Evolutionary conservation across 2,113 vertebrate species (phyloP).

Genomic region (Leptodactylus fuscus): DNA sequence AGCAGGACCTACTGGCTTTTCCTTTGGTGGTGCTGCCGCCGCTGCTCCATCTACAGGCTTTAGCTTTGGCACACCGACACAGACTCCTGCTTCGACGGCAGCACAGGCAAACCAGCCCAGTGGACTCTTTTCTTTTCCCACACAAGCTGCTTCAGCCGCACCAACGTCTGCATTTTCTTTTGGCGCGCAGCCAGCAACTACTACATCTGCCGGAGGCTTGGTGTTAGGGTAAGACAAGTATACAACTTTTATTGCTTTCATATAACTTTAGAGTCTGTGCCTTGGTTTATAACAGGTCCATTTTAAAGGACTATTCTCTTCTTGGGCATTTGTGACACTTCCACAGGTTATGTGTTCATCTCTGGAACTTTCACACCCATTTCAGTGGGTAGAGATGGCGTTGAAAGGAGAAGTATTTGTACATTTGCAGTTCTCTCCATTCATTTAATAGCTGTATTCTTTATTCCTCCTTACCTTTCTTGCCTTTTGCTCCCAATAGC

Average conservation of each 20-base stretch:
- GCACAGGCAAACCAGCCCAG: conserved; percentile 61
- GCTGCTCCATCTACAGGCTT: conserved; percentile 68
- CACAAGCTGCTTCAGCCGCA: conserved; percentile 63
- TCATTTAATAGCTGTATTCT: too few species aligned
- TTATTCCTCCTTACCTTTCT: too few species aligned
- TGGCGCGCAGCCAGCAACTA: conserved; percentile 65
- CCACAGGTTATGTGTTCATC: too few species aligned
- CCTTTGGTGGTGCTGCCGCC: conserved; percentile 71
- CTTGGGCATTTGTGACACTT: too few species aligned
- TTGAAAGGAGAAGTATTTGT: too few species aligned
- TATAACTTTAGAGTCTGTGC: background rate
- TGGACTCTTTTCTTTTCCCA: conserved; percentile 71
- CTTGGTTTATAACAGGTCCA: background rate
- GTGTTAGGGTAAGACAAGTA: conserved; percentile 75
- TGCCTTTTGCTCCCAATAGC: too few species aligned
- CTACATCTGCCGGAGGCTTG: conserved; percentile 72
- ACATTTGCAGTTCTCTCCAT: too few species aligned
- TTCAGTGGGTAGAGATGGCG: too few species aligned
- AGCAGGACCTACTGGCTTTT: conserved; percentile 69
- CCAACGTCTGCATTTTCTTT: conserved; percentile 78
- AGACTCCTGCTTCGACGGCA: conserved; percentile 48
- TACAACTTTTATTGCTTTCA: background rate
- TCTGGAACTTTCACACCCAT: too few species aligned
- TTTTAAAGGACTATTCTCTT: too few species aligned
- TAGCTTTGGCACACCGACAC: conserved; percentile 72